Conservation (phyloP, 2,797 vertebrate genomes). For the Thripadectes ignobilis region DNA sequence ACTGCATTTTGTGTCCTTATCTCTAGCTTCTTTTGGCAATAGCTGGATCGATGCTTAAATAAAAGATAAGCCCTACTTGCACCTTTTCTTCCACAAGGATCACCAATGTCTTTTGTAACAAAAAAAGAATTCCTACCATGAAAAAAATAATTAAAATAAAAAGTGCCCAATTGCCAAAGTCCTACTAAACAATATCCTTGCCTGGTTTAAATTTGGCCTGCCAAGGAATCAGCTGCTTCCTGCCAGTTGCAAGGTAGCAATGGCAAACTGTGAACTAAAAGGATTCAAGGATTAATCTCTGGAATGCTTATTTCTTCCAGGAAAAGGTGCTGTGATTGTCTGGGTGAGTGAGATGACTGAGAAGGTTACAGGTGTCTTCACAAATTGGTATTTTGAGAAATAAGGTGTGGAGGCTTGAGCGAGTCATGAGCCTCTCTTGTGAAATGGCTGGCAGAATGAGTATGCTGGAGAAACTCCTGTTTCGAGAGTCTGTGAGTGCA, state of each 20-base stretch:
- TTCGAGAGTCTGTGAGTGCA: constrained; percentile 14
- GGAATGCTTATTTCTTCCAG: not conserved
- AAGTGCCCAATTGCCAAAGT: not conserved
- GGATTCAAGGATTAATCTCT: not conserved
- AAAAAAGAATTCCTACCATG: not conserved
- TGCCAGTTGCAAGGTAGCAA: not conserved
- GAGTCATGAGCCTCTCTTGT: not conserved
- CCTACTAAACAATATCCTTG: not conserved
- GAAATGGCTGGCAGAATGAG: constrained; percentile 39
- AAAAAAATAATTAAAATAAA: not conserved
- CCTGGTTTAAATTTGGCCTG: not conserved
- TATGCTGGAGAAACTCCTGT: not conserved
- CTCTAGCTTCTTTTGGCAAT: not conserved
- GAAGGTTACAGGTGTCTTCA: not conserved
- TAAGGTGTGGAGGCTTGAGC: constrained; percentile 3
- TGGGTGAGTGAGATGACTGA: not conserved
- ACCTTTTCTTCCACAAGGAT: not conserved
- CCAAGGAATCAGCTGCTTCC: not conserved
- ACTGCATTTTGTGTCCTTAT: not conserved
- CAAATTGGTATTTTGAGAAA: not conserved
- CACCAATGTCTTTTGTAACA: not conserved
- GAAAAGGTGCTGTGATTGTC: not conserved
- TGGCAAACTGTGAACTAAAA: not conserved
- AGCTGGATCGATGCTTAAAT: not conserved
- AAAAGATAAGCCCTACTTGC: not conserved